phyloP scores from a whole-genome alignment of 2,888 invertebrate genomes.

The Tetranychus truncatus region DNA sequence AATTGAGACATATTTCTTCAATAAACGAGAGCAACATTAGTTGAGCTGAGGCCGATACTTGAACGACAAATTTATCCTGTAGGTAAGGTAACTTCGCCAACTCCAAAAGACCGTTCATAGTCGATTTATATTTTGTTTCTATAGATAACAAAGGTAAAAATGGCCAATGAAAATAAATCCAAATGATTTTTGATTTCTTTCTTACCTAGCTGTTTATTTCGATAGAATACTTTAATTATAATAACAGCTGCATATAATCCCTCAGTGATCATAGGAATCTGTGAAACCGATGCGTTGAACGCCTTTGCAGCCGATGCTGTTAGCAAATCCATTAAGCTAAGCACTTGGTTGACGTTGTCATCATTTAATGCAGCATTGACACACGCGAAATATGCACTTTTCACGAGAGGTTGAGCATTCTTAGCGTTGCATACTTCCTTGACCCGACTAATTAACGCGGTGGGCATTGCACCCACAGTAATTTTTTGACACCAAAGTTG shows the following conservation, averaged over 20 bases:
- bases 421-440: slow-evolving; percentile 48
- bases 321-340: slow-evolving; percentile 43
- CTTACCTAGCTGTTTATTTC: slow-evolving; percentile 31
- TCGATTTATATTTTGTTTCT: slow-evolving; percentile 38
- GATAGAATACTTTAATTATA: slow-evolving; percentile 44
- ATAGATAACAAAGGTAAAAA: slow-evolving; percentile 10
- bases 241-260: slow-evolving; percentile 50
- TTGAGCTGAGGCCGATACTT: slow-evolving; percentile 46
- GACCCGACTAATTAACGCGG: slow-evolving; percentile 45
- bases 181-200: background rate
- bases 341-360: slow-evolving; percentile 13
- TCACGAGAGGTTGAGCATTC: slow-evolving; percentile 53
- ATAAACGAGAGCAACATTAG: slow-evolving; percentile 17
- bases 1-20: slow-evolving; percentile 15
- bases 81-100: slow-evolving; percentile 59
- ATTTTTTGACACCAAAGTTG: slow-evolving; percentile 55
- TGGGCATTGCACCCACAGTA: slow-evolving; percentile 36
- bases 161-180: background rate
- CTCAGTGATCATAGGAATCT: slow-evolving; percentile 47
- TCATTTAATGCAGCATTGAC: slow-evolving; percentile 44
- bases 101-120: slow-evolving; percentile 54
- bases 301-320: slow-evolving; percentile 55
- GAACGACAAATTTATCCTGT: slow-evolving; percentile 56
- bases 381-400: slow-evolving; percentile 58
- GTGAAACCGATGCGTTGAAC: slow-evolving; percentile 40